phyloP scores from a whole-genome alignment of 2,113 vertebrate genomes.

The Thomomys bottae region DNA sequence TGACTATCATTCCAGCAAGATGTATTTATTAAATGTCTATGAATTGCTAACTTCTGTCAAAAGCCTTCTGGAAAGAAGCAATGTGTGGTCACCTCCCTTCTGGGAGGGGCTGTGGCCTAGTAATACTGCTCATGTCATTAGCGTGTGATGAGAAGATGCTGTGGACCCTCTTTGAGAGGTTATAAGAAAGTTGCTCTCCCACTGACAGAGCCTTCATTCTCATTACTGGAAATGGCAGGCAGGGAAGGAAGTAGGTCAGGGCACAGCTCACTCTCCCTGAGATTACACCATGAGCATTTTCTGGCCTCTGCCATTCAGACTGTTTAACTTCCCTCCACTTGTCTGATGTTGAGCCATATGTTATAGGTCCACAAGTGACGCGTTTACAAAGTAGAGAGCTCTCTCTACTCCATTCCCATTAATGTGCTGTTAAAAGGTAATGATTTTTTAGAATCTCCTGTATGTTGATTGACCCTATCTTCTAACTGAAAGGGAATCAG shows the following conservation, averaged over 20 bases:
- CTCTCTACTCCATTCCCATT: conserved; percentile 10
- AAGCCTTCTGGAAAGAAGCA: conserved; percentile 4
- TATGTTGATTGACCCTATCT: not conserved
- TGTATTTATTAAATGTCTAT: conserved; percentile 30
- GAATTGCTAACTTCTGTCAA: conserved; percentile 50
- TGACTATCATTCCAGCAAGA: conserved; percentile 26
- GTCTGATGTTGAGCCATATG: not conserved
- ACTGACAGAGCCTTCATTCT: not conserved
- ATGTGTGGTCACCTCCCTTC: not conserved
- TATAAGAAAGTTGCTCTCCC: not conserved
- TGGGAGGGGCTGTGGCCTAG: not conserved
- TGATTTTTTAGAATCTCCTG: not conserved
- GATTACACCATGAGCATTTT: not conserved
- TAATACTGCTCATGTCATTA: conserved; percentile 11
- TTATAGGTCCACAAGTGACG: not conserved
- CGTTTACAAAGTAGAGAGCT: not conserved
- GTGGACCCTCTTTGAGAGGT: not conserved
- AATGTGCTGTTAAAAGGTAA: not conserved
- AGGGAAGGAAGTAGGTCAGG: not conserved
- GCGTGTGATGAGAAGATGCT: not conserved
- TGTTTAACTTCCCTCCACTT: not conserved
- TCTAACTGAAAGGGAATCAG: not conserved
- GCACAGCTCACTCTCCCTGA: not conserved
- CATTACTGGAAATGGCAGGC: conserved; percentile 27
- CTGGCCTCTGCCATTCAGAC: conserved; percentile 18